Base-by-base conservation (phyloP, 2,113 vertebrate genomes). In the Ochotona curzoniae region DNA sequence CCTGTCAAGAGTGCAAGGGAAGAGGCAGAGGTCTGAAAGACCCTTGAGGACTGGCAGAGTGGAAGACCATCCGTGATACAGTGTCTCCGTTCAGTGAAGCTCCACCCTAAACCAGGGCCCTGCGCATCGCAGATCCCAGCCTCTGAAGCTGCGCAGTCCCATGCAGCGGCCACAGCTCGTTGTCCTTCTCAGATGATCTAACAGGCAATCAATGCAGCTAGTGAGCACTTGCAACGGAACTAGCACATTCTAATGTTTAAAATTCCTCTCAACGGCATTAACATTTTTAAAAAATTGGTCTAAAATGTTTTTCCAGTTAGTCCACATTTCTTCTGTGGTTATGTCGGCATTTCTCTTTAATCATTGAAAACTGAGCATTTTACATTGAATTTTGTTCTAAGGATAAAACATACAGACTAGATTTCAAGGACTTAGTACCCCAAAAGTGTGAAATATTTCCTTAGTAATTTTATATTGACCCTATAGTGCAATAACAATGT, bases 221-320 rank as follows among this genome's bases (percentile, higher is more conserved):
- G 54, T 63, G 66, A 79, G 11, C 64, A 66, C 10, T 44, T 67
- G 11, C 3, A 4, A 69, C 17, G 38, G 44, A 69, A 63, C n/a
- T 38, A 8, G 5, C 17, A 7, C 17, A 82, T 44, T 44, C 38
- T 44, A 44, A 44, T 44, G 38, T 44, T 44, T 44, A 44, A 28
- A 60, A 49, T 71, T 86, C 5, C 44, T 44, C 92, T 95, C 73
- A 49, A 78, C 90, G 71, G 60, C 82, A 87, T 83, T 73, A 90
- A n/a, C 64, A 57, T 57, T 57, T 57, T 85, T 61, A 84, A 90
- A 83, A 87, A 60, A 91, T 49, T 7, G 30, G 3, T 6, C 1
- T 79, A 82, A 89, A 83, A 23, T 44, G 30, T 79, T 83, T 87
- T 75, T 69, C 28, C 32, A 38, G 30, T 91, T 49, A 91, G 75